Conservation (phyloP, 2,888 invertebrate species). For the Blastobasis lacticolella region DNA sequence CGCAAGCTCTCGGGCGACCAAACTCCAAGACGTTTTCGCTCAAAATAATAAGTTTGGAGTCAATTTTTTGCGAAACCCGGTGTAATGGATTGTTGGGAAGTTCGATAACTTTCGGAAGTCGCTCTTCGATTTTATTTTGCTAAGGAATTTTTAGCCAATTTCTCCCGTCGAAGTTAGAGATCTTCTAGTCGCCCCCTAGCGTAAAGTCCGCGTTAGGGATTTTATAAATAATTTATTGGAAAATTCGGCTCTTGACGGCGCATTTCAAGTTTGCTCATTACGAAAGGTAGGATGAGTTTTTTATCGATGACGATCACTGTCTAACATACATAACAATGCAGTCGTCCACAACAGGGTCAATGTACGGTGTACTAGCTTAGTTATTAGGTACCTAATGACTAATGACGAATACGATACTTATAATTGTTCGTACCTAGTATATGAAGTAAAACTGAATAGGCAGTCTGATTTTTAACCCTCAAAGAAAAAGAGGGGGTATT, state of each 20-base stretch:
- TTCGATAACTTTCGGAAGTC: constrained; percentile 73
- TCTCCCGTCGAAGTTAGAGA: constrained; percentile 61
- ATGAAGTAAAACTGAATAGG: background rate
- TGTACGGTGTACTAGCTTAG: too few relatives aligned
- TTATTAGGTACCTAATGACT: too few relatives aligned
- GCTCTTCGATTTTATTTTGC: constrained; percentile 70
- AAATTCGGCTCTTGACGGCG: constrained; percentile 22
- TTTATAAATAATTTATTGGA: constrained; percentile 26
- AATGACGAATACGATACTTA: too few relatives aligned
- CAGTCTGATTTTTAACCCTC: too few relatives aligned
- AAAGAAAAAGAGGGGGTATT: too few relatives aligned
- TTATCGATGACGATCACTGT: background rate
- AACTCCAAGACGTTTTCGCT: constrained; percentile 67
- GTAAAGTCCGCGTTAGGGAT: constrained; percentile 29
- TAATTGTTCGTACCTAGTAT: background rate
- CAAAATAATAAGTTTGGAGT: constrained; percentile 71
- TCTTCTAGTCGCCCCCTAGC: constrained; percentile 63
- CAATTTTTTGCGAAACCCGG: constrained; percentile 69
- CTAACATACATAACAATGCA: too few relatives aligned
- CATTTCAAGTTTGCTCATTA: constrained; percentile 17
- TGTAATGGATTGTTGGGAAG: constrained; percentile 72
- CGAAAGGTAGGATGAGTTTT: constrained; percentile 1
- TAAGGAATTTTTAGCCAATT: constrained; percentile 71
- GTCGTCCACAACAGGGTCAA: too few relatives aligned
- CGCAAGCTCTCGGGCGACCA: constrained; percentile 43